phyloP scores from a whole-genome alignment of 2,113 vertebrate species.

The Uria aalge region DNA sequence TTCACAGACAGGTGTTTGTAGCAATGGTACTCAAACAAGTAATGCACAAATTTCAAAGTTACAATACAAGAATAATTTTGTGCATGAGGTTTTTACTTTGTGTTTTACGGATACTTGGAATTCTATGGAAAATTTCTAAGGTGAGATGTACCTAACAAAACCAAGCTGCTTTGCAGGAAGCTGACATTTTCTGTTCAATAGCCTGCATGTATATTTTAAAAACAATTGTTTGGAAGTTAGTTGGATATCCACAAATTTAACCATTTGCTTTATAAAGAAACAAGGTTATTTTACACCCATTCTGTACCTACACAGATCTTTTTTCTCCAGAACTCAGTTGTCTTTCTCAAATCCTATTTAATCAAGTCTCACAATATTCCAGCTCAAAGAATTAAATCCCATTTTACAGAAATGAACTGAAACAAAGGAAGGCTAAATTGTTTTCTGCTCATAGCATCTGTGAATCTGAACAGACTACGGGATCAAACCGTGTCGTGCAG shows the following conservation, averaged over 20 bases:
- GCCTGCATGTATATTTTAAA: neutral
- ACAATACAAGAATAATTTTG: neutral
- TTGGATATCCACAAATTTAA: neutral
- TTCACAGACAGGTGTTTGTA: neutral
- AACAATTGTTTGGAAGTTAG: neutral
- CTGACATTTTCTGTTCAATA: neutral
- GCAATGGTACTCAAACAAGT: neutral
- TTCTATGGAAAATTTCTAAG: neutral
- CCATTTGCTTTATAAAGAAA: neutral
- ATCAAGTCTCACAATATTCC: neutral
- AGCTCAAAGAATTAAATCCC: neutral
- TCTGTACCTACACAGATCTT: neutral
- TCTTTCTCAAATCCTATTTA: neutral
- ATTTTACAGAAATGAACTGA: neutral
- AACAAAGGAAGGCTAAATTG: neutral
- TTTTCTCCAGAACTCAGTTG: neutral
- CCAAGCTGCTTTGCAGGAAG: neutral
- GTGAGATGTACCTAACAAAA: neutral
- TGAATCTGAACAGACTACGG: neutral
- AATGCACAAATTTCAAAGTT: neutral
- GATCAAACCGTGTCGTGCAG: neutral
- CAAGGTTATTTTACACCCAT: neutral
- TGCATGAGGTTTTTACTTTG: neutral
- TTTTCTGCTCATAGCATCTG: neutral
- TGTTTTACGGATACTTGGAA: neutral